Conservation (phyloP, 2,797 vertebrate species). For the Enteromius trimaculatus region DNA sequence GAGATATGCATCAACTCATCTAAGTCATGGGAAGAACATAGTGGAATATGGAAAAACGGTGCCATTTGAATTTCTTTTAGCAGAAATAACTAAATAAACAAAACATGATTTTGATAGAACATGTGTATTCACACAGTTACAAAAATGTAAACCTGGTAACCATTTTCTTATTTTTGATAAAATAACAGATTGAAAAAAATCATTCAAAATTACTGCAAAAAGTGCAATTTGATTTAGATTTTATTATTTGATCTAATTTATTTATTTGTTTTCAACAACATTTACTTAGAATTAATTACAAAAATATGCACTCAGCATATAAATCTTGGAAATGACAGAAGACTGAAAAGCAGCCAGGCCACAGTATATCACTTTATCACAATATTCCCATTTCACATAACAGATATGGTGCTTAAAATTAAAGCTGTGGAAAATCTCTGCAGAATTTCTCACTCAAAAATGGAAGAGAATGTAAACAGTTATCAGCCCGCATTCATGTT, state of each 20-base stretch:
- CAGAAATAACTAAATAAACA: not conserved
- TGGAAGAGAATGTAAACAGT: conserved; percentile 16
- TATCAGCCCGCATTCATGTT: not conserved
- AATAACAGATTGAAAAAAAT: not conserved
- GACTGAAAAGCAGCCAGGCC: not conserved
- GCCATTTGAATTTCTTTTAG: not conserved
- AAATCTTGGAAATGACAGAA: not conserved
- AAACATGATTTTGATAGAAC: not conserved
- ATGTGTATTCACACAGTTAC: not conserved
- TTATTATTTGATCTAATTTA: not conserved
- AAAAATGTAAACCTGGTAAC: not conserved
- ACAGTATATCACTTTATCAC: not conserved
- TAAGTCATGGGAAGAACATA: too few species aligned
- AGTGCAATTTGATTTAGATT: not conserved
- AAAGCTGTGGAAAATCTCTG: conserved; percentile 33
- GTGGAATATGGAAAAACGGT: too few species aligned
- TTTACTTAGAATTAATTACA: not conserved
- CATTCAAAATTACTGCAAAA: not conserved
- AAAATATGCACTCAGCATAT: not conserved
- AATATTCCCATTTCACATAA: not conserved
- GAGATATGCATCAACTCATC: too few species aligned
- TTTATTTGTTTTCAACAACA: not conserved
- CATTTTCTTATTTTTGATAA: not conserved
- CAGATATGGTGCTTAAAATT: conserved; percentile 10
- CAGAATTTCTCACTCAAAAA: conserved; percentile 16